phyloP scores from a whole-genome alignment of 2,888 invertebrate species.

The Pandemis corylana region DNA sequence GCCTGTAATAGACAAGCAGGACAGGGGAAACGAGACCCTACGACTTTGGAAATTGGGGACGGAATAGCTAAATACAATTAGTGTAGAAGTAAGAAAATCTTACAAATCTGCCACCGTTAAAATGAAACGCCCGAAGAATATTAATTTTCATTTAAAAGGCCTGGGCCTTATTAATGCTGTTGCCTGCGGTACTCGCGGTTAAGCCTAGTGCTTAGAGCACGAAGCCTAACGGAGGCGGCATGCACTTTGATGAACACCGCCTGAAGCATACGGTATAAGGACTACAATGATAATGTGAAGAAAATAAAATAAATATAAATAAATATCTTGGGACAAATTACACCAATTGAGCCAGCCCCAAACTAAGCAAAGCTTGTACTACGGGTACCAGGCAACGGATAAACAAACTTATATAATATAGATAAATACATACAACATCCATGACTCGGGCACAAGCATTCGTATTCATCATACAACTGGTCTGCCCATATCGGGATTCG shows the following conservation, averaged over 20 bases:
- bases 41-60: neutral
- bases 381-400: too few species aligned
- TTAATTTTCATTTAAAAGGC: constrained; percentile 42
- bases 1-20: constrained; percentile 12
- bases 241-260: neutral
- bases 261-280: too few species aligned
- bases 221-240: neutral
- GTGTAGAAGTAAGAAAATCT: constrained; percentile 28
- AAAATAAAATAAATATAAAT: too few species aligned
- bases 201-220: neutral
- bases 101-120: constrained; percentile 36
- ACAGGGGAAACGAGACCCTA: constrained; percentile 21
- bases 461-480: too few species aligned
- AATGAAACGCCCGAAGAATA: constrained; percentile 35
- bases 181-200: constrained; percentile 26
- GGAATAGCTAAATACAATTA: constrained; percentile 9
- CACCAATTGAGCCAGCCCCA: too few species aligned
- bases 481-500: too few species aligned
- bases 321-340: too few species aligned
- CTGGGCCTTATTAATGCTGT: constrained; percentile 34
- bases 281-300: too few species aligned
- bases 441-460: too few species aligned
- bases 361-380: too few species aligned
- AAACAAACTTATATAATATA: too few species aligned
- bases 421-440: too few species aligned